phyloP scores from a whole-genome alignment of 2,888 invertebrate species.

The Exocentrus adspersus region DNA sequence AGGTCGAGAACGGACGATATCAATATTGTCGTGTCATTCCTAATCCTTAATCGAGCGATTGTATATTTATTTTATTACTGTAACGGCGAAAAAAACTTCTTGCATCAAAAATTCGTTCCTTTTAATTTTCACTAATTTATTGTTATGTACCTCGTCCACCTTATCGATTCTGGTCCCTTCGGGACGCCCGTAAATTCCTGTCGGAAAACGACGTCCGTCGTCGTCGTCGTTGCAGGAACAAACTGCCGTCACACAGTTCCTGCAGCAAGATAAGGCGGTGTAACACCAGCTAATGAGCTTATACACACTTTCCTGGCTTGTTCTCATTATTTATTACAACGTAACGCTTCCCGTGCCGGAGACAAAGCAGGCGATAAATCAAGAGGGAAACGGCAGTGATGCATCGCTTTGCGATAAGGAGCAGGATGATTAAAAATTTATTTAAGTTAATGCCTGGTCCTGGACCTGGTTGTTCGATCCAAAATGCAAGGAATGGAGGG shows the following conservation, averaged over 20 bases:
- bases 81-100: too few relatives aligned
- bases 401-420: background rate
- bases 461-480: too few relatives aligned
- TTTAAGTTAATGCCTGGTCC: too few relatives aligned
- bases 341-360: background rate
- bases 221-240: constrained; percentile 32
- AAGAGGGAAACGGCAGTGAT: background rate
- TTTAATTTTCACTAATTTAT: too few relatives aligned
- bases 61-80: too few relatives aligned
- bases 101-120: too few relatives aligned
- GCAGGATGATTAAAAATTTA: background rate
- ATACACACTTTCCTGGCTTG: constrained; percentile 9
- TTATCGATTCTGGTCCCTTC: too few relatives aligned
- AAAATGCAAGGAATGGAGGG: too few relatives aligned
- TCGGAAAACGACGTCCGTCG: constrained; percentile 29
- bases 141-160: too few relatives aligned
- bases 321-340: constrained; percentile 19
- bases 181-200: constrained; percentile 36
- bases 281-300: constrained; percentile 29
- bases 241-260: constrained; percentile 26
- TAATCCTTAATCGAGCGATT: too few relatives aligned
- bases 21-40: too few relatives aligned
- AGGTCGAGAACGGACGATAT: too few relatives aligned
- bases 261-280: constrained; percentile 27
- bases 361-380: constrained; percentile 2